These are phyloP conservation scores for Tor tambroides DNA, from an alignment of 2,113 vertebrate species.

Conservation along the genomic window DNA sequence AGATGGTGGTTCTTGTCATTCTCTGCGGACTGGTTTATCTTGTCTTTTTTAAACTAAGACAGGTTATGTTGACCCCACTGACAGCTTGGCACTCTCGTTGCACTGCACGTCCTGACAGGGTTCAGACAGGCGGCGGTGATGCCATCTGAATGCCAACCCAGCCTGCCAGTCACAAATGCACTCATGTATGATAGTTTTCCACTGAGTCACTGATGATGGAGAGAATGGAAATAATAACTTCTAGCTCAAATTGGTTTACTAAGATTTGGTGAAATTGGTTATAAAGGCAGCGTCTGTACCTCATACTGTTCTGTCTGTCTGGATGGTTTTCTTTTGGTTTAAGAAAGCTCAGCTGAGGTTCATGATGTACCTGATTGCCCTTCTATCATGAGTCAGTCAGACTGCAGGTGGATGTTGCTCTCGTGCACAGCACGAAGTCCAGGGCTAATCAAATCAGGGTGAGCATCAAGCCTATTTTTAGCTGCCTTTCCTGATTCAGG, in stretches of 20 bases:
- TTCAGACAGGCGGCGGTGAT: conserved; percentile 10
- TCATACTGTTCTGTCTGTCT: background rate
- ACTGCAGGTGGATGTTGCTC: background rate
- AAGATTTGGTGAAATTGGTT: background rate
- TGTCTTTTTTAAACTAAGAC: background rate
- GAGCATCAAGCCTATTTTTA: conserved; percentile 39
- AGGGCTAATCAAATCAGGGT: conserved; percentile 44
- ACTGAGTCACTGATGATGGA: background rate
- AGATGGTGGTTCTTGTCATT: background rate
- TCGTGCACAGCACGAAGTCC: conserved; percentile 9
- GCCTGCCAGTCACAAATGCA: conserved; percentile 32
- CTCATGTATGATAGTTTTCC: conserved; percentile 14
- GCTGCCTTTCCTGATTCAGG: conserved; percentile 15
- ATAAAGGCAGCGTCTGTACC: background rate
- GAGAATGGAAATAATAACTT: background rate
- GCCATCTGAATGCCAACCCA: background rate
- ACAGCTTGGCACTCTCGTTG: conserved; percentile 13
- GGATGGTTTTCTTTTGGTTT: background rate
- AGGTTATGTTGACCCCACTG: background rate
- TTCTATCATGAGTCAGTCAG: conserved; percentile 12
- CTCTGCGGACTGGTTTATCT: background rate
- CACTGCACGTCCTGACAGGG: conserved; percentile 22
- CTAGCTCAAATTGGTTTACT: background rate
- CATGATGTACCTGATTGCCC: conserved; percentile 26
- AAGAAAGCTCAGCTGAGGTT: background rate